phyloP scores from a whole-genome alignment of 2,797 vertebrate species.

The Ctenosaura bakeri region DNA sequence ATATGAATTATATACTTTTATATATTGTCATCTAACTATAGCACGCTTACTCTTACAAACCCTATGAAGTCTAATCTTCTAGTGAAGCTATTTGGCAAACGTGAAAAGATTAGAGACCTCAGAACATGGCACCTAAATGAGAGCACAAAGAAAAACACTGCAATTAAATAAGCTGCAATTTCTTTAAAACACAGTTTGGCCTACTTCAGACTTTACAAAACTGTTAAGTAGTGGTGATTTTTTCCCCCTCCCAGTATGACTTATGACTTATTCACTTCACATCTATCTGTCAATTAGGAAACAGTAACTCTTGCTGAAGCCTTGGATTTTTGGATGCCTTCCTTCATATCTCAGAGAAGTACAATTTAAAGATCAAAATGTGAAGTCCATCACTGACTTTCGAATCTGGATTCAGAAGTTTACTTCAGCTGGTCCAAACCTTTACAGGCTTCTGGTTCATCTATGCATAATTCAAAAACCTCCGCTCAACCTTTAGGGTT shows the following conservation, averaged over 20 bases:
- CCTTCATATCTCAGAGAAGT: background rate
- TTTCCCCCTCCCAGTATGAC: no score
- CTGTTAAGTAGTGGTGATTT: background rate
- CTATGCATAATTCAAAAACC: background rate
- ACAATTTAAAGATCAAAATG: no score
- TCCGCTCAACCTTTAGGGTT: background rate
- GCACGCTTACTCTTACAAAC: background rate
- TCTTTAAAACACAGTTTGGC: background rate
- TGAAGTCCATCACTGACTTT: background rate
- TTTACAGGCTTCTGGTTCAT: background rate
- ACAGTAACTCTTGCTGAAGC: background rate
- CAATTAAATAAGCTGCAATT: background rate
- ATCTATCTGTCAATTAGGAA: background rate
- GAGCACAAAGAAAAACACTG: background rate
- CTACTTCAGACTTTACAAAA: background rate
- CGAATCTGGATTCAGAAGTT: background rate
- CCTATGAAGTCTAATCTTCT: background rate
- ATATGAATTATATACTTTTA: background rate
- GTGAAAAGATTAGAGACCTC: background rate
- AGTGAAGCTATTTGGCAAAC: background rate
- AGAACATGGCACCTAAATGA: background rate
- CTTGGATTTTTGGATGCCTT: background rate
- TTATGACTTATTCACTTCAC: no score
- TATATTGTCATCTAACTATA: fast-evolving
- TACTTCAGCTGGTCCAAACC: background rate